Evolutionary conservation across 2,797 vertebrate genomes (phyloP).

Genomic region (Epinephelus malabaricus): DNA sequence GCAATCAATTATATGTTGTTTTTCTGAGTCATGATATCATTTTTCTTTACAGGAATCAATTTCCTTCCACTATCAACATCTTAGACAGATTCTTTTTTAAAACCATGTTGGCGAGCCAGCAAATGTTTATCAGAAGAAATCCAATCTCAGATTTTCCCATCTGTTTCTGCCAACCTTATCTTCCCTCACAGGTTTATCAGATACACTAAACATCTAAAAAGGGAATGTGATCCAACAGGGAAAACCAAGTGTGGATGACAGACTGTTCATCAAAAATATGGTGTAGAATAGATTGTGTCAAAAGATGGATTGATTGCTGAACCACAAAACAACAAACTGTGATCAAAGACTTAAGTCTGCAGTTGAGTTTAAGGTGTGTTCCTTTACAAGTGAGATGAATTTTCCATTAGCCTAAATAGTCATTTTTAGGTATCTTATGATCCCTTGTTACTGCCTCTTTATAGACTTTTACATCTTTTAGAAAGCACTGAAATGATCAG

Average conservation of each 20-base stretch:
- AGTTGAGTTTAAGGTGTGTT: background rate
- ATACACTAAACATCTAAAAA: background rate
- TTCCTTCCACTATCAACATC: constrained; percentile 5
- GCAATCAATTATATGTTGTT: background rate
- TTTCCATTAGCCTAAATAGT: background rate
- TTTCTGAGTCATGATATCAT: background rate
- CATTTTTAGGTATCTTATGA: background rate
- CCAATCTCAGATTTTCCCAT: constrained; percentile 11
- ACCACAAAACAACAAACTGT: background rate
- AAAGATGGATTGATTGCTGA: background rate
- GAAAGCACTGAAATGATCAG: background rate
- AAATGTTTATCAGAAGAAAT: constrained; percentile 29
- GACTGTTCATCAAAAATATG: background rate
- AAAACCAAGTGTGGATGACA: background rate
- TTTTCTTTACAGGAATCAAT: background rate
- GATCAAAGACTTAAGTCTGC: background rate
- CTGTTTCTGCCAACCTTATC: constrained; percentile 1
- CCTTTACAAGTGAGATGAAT: background rate
- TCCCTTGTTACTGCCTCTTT: background rate
- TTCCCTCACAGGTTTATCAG: constrained; percentile 18
- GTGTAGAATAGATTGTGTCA: background rate
- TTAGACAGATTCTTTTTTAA: background rate
- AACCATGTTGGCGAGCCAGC: background rate
- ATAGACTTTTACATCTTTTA: background rate
- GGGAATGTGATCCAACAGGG: background rate